Base-by-base conservation (phyloP, 2,113 vertebrate species). In the Anolis carolinensis region DNA sequence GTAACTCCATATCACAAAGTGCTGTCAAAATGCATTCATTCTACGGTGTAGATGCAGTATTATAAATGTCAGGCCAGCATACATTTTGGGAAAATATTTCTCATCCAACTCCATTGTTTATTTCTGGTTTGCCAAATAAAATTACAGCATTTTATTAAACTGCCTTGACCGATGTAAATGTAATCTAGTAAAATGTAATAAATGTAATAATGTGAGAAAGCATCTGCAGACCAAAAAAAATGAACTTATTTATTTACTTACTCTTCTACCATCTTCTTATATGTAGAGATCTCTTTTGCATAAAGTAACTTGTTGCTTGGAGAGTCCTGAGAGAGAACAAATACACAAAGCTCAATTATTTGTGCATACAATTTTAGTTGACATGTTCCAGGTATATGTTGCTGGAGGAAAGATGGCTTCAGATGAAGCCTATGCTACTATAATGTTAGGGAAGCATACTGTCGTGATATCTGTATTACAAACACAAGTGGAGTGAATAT, bases 261-360 rank as follows among this genome's bases (percentile, higher is more conserved):
- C 99, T 99, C 98, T 88, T 99, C 98, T 92, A 99, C 99, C 98
- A 99, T 99, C 95, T 99, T 99, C 96, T 99, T 99, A 63, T 99
- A 99, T 27, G 98, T 98, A 83, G 97, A 99, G 95, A 99, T 99
- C 95, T 99, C 99, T 96, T 99, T 99, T 50, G 99, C 99, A 68
- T 99, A 99, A 93, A 99, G 98, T 94, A 99, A 96, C 93, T 99
- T 99, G 97, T 99, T 99, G 97, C 99, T 99, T 0, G 99, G 99
- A 34, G 99, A 99, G 95, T 99, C 99, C 99, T 99, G 92, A 32
- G 84, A 81, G 92, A 90, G 86, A 62, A 2, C 23, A 11, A 84
- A 88, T 1, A 90, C 2, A 63, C 34, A 85, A 91, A 6, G n/a
- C 5, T 70, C 21, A 67, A 2, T 75, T 74, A 62, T 72, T 16